phyloP scores from a whole-genome alignment of 2,888 invertebrate species.

The Trissoscelio sp. region DNA sequence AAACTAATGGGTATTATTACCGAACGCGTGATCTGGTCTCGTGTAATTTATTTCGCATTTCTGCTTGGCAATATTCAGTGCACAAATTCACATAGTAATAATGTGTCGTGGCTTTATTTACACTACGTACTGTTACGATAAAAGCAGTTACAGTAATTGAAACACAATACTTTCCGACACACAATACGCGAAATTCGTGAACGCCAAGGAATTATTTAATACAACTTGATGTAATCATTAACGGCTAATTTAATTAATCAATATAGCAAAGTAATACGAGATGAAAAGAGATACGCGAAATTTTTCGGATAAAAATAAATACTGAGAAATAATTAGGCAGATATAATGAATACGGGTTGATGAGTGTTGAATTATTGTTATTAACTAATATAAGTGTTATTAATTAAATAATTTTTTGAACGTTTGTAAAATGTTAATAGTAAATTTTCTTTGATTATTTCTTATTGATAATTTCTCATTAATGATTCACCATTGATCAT shows the following conservation, averaged over 20 bases:
- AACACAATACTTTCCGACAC: slow-evolving; percentile 34
- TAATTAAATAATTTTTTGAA: too few species aligned
- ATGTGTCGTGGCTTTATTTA: slow-evolving; percentile 36
- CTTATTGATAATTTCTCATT: too few species aligned
- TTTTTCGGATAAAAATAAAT: too few species aligned
- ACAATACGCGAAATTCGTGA: background rate
- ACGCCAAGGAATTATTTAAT: background rate
- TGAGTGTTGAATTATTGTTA: too few species aligned
- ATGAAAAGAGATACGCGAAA: background rate
- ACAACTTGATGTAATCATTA: background rate
- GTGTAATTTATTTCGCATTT: slow-evolving; percentile 20
- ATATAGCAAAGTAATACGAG: background rate
- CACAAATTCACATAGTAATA: slow-evolving; percentile 30
- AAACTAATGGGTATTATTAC: background rate
- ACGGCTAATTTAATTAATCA: slow-evolving; percentile 9
- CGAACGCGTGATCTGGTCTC: background rate
- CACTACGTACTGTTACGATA: slow-evolving; percentile 31
- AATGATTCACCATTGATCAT: too few species aligned
- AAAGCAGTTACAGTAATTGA: slow-evolving; percentile 48
- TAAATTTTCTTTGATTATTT: too few species aligned
- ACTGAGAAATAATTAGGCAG: too few species aligned
- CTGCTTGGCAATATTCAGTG: background rate
- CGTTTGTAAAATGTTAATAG: too few species aligned
- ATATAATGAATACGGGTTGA: too few species aligned
- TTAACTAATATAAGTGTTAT: too few species aligned